Evolutionary conservation across 1,140 invertebrate genomes (phyloP).

Genomic region (Pogonus chalceus): DNA sequence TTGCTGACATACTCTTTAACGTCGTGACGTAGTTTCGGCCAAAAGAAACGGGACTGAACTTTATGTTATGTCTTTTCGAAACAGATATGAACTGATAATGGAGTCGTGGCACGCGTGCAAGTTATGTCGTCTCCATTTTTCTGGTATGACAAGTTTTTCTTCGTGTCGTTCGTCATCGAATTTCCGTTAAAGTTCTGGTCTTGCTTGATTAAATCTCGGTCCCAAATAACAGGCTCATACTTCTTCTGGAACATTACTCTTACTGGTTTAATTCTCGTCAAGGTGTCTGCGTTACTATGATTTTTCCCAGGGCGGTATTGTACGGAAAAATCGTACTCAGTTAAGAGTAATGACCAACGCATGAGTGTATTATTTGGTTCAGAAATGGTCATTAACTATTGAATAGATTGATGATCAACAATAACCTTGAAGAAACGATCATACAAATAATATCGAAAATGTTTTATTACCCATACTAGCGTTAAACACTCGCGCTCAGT

Average conservation of each 20-base stretch:
- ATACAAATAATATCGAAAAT: too few species aligned
- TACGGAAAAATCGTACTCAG: conserved; percentile 22
- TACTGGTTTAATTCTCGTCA: conserved; percentile 6
- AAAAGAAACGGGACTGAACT: conserved; percentile 12
- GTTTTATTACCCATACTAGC: too few species aligned
- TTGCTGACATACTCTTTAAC: conserved; percentile 12
- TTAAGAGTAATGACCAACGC: conserved; percentile 25
- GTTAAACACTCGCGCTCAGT: too few species aligned
- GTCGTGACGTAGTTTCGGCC: too few species aligned
- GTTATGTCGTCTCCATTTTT: not conserved
- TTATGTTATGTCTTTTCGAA: conserved; percentile 13
- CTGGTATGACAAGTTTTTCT: not conserved
- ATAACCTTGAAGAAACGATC: too few species aligned
- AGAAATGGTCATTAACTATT: conserved; percentile 15
- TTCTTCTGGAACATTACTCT: conserved; percentile 27
- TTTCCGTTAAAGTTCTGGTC: not conserved
- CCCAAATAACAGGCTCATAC: not conserved
- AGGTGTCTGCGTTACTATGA: conserved; percentile 10
- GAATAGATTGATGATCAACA: conserved; percentile 20
- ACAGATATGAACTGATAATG: conserved; percentile 16
- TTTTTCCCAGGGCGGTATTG: not conserved
- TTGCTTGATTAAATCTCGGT: not conserved
- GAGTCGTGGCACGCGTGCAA: conserved; percentile 8
- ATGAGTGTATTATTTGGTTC: conserved; percentile 17
- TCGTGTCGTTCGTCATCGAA: not conserved